Conservation (phyloP, 2,888 invertebrate species). For the Ophion costatus region DNA sequence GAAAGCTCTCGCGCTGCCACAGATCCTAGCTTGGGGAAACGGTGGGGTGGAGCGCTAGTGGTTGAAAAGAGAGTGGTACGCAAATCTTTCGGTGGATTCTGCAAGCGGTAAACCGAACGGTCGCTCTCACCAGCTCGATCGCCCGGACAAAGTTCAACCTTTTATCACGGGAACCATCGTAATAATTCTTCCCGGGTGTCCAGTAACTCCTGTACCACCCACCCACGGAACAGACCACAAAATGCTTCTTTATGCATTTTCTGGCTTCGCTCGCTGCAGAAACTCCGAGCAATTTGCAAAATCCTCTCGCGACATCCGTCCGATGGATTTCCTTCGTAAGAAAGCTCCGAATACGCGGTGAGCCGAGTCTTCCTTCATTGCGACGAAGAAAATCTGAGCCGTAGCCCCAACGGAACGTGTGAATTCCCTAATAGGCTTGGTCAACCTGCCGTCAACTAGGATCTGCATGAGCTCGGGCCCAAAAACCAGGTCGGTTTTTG, state of each 20-base stretch:
- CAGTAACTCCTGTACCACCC: slow-evolving; percentile 14
- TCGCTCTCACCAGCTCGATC: slow-evolving; percentile 48
- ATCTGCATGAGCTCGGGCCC: background rate
- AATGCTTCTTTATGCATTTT: slow-evolving; percentile 12
- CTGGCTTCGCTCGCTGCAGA: background rate
- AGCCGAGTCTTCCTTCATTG: background rate
- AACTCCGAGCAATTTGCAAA: background rate
- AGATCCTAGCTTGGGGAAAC: slow-evolving; percentile 10
- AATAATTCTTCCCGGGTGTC: slow-evolving; percentile 58
- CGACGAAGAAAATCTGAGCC: background rate
- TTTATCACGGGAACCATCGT: slow-evolving; percentile 60
- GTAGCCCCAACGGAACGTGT: background rate
- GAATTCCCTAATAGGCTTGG: background rate
- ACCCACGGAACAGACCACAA: slow-evolving; percentile 15
- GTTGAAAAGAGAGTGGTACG: slow-evolving; percentile 54
- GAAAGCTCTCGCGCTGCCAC: slow-evolving; percentile 46
- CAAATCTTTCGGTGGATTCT: slow-evolving; percentile 61
- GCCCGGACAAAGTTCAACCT: slow-evolving; percentile 60
- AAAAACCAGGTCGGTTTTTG: background rate
- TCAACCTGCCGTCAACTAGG: no score
- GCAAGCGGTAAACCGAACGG: slow-evolving; percentile 57
- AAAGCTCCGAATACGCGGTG: no score
- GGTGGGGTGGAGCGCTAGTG: background rate
- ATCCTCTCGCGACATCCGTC: background rate
- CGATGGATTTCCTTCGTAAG: background rate